Conservation (phyloP, 2,113 vertebrate species). For the Neoarius graeffei region DNA sequence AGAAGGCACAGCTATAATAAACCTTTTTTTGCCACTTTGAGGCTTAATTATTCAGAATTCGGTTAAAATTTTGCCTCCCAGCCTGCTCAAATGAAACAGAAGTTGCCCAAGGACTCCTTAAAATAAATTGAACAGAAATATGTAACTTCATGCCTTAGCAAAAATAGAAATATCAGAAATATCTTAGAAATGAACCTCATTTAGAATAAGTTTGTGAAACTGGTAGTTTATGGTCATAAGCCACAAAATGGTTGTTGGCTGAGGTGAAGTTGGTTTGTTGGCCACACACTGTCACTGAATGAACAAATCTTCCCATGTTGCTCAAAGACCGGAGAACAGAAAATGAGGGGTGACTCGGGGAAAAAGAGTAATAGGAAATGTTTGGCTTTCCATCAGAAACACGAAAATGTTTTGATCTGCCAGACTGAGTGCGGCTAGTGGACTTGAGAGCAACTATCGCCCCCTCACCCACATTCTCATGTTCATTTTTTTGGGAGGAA, state of each 20-base stretch:
- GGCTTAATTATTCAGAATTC: not conserved
- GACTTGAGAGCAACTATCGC: slow-evolving; percentile 44
- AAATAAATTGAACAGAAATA: slow-evolving; percentile 17
- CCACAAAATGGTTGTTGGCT: slow-evolving; percentile 19
- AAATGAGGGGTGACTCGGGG: slow-evolving; percentile 29
- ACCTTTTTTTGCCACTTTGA: not conserved
- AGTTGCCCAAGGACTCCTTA: slow-evolving; percentile 6
- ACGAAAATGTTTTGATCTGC: slow-evolving; percentile 56
- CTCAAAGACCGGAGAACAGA: slow-evolving; percentile 30
- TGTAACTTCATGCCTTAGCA: slow-evolving; percentile 26
- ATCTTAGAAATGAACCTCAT: slow-evolving; percentile 10
- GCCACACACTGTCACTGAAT: slow-evolving; percentile 11
- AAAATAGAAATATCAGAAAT: slow-evolving; percentile 23
- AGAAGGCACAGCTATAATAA: not conserved
- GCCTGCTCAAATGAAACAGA: not conserved
- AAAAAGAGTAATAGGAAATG: slow-evolving; percentile 50
- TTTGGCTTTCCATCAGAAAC: slow-evolving; percentile 57
- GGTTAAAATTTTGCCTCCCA: not conserved
- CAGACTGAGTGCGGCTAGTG: slow-evolving; percentile 49
- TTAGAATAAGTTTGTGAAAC: slow-evolving; percentile 12
- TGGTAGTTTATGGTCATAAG: slow-evolving; percentile 31
- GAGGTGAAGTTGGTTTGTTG: not conserved
- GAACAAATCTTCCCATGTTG: slow-evolving; percentile 13
- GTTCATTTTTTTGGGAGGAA: slow-evolving; percentile 50
- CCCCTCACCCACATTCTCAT: slow-evolving; percentile 41